A percentile compares a stretch with the other conserved stretches of the same genome.
Evolutionary conservation across 1,140 invertebrate genomes (phyloP).

Genomic region (Zaprionus vittiger): DNA sequence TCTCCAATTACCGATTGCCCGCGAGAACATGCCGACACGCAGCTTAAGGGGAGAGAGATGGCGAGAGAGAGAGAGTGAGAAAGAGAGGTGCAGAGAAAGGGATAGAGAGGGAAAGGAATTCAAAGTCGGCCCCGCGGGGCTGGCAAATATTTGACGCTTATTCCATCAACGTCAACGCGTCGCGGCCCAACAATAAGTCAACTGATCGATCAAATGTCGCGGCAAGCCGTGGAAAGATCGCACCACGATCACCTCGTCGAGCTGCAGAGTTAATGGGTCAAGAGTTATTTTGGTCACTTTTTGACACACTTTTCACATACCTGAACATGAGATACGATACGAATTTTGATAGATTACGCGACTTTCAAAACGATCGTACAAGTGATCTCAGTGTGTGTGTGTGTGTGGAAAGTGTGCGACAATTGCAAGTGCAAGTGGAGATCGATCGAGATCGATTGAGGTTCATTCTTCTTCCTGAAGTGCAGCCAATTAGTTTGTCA

Average conservation of each 20-base stretch:
- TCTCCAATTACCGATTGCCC: conserved; percentile 51
- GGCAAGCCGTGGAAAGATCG: conserved; percentile 53
- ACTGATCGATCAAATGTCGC: conserved; percentile 75
- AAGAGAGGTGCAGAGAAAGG: background rate
- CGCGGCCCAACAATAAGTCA: conserved; percentile 44
- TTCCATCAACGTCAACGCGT: conserved; percentile 52
- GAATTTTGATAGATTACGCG: conserved; percentile 25
- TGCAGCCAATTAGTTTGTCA: conserved; percentile 78
- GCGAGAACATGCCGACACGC: conserved; percentile 10
- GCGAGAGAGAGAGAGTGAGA: background rate
- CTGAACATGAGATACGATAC: background rate
- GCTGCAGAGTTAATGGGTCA: conserved; percentile 63
- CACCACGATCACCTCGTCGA: conserved; percentile 14
- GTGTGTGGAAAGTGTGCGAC: conserved; percentile 11
- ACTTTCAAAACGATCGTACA: conserved; percentile 38
- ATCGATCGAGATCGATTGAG: conserved; percentile 41
- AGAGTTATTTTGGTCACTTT: conserved; percentile 70
- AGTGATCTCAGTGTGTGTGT: conserved; percentile 1
- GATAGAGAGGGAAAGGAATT: conserved; percentile 25
- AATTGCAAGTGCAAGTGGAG: conserved; percentile 27
- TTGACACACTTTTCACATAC: conserved; percentile 58
- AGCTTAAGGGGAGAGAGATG: background rate
- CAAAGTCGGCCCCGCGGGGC: conserved; percentile 43
- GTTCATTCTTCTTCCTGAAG: conserved; percentile 58
- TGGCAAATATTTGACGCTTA: conserved; percentile 68